Base-by-base conservation (phyloP, 1,140 invertebrate genomes). In the Drosophila pseudoananassae region DNA sequence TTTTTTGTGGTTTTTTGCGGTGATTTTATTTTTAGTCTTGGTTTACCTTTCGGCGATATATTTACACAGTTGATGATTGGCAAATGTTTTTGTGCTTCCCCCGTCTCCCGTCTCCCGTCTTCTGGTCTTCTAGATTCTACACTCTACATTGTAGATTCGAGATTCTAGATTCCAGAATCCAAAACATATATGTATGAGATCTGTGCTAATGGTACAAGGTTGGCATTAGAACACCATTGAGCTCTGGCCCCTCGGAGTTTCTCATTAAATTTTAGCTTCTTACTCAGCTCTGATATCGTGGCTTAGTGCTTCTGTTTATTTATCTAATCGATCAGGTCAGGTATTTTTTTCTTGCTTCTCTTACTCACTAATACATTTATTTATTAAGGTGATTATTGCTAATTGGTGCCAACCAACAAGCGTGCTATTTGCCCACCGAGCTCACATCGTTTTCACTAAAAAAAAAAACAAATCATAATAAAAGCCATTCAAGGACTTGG, bases 11-110 rank as follows among this genome's bases (percentile, higher is more conserved):
- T 31, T 33, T 51, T 51, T 31, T 51, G 49, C 27, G 29, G 27
- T 29, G 14, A 14, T 68, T 50, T 69, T 69, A 69, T 69, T 69
- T 69, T 69, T 69, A 69, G 31, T 64, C 65, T 63, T 29, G 63
- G 65, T 69, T 69, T 69, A 69, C 65, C 63, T 69, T 69, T 69
- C 65, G 65, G 10, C 43, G 40, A 38, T 55, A 36, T 52, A 69
- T 69, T 69, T 69, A 69, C 65, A 69, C 65, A 69, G 45, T 49
- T 68, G 65, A 69, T 56, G 65, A 69, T 69, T 69, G 65, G 63
- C 65, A 69, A 69, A 69, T 69, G 63, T 43, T 69, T 50, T 63
- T 47, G 68, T 47, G 12, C 61, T 31, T 27, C 25, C 25, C 25
- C 25, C 25, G n/a, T n/a, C n/a, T n/a, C n/a, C n/a, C n/a, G n/a